Base-by-base conservation (phyloP, 2,888 invertebrate species). In the Hipparchia semele region DNA sequence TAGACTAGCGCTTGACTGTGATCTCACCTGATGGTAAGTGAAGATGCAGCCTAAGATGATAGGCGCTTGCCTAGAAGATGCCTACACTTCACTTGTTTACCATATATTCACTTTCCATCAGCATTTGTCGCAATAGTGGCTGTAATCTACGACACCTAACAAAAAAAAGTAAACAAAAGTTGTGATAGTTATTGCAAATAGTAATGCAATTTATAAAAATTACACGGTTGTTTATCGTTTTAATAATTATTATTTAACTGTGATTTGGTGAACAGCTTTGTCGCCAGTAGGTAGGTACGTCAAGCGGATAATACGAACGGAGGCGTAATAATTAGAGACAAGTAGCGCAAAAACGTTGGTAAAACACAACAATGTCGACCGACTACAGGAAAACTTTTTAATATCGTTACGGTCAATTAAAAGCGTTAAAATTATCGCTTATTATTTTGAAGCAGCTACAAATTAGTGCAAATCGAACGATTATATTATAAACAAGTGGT, bases 381-480 rank as follows among this genome's bases (percentile, higher is more conserved):
- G 53, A 33, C 53, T 33, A 13, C 4, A 66, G 12, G 23, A 23
- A 23, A 66, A 66, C 65, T 66, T 66, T 66, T 66, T 66, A 66
- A 66, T 33, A 66, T 53, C 33, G 53, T 66, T 66, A 54, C 65
- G 65, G 53, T 53, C 65, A 66, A 66, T 66, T 66, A 23, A 23
- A 23, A 23, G 23, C 23, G 23, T 23, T 23, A 23, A 66, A 53
- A 53, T 54, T 39, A 66, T 23, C 3, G 46, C 65, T 62, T 62
- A n/a, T 23, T n/a, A 53, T 45, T 33, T 59, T 59, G 23, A 33
- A 59, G 23, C 59, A 62, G 13, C 13, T 62, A 62, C 46, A 13
- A 49, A 62, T 46, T 49, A 49, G 49, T 62, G 62, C 49, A 13
- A 62, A 62, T 62, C n/a, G 49, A 62, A 49, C 46, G 62, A 62